Conservation (phyloP, 2,888 invertebrate genomes). For the Frankliniella intonsa region DNA sequence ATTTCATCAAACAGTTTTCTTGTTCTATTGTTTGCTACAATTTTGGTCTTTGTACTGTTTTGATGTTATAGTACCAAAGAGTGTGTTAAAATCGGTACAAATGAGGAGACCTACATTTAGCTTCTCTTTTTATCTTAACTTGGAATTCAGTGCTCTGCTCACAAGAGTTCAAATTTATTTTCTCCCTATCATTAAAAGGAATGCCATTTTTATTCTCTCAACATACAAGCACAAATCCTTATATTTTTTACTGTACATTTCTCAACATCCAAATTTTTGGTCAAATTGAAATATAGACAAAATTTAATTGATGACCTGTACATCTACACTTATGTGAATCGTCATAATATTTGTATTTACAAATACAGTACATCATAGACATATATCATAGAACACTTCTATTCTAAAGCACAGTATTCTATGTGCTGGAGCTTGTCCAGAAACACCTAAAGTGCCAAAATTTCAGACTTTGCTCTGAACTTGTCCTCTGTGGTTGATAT, state of each 20-base stretch:
- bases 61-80: too few species aligned
- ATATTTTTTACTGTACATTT: slow-evolving; percentile 5
- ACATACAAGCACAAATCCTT: neutral
- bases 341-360: neutral
- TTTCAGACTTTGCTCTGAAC: neutral
- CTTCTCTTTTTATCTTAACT: too few species aligned
- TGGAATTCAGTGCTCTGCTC: too few species aligned
- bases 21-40: too few species aligned
- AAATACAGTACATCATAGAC: too few species aligned
- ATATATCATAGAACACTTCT: neutral
- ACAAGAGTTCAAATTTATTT: neutral
- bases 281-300: neutral
- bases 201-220: neutral
- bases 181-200: neutral
- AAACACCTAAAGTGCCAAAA: slow-evolving; percentile 7
- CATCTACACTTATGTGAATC: neutral
- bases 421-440: neutral
- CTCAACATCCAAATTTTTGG: neutral
- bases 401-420: neutral
- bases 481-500: slow-evolving; percentile 9
- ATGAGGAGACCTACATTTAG: too few species aligned
- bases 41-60: too few species aligned
- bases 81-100: too few species aligned
- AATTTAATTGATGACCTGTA: neutral
- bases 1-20: too few species aligned